Conservation (phyloP, 2,888 invertebrate species). For the Rhaphigaster nebulosa region DNA sequence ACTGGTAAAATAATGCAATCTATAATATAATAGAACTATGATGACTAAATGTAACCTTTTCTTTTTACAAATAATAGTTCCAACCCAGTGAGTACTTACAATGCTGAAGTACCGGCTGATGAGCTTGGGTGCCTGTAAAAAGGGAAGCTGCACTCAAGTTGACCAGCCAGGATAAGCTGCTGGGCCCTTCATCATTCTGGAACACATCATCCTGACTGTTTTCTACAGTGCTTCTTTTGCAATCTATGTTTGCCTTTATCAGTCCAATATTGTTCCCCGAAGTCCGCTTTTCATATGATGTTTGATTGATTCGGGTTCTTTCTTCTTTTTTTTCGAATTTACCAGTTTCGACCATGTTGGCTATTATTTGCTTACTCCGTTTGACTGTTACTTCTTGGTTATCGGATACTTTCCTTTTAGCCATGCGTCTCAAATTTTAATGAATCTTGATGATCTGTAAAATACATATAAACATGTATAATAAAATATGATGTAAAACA, state of each 20-base stretch:
- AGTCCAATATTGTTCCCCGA: neutral
- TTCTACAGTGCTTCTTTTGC: neutral
- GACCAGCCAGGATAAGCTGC: slow-evolving; percentile 66
- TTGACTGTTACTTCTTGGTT: slow-evolving; percentile 36
- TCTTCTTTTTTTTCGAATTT: slow-evolving; percentile 27
- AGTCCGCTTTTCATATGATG: neutral
- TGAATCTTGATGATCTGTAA: neutral
- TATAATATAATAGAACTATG: neutral
- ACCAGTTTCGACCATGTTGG: neutral
- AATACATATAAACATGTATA: neutral
- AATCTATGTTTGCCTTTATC: neutral
- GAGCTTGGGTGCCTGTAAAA: slow-evolving; percentile 60
- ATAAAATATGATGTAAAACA: neutral
- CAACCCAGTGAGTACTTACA: neutral
- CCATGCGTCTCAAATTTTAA: neutral
- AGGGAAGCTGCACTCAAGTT: slow-evolving; percentile 66
- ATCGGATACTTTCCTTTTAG: slow-evolving; percentile 30
- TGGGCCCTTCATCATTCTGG: slow-evolving; percentile 59
- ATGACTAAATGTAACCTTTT: no score
- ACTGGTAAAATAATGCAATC: no score
- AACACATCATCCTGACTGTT: neutral
- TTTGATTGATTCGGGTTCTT: neutral
- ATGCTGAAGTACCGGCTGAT: neutral
- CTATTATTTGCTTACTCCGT: neutral
- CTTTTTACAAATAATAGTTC: neutral